Evolutionary conservation across 1,140 invertebrate genomes (phyloP).

Genomic region (Hypothenemus hampei): DNA sequence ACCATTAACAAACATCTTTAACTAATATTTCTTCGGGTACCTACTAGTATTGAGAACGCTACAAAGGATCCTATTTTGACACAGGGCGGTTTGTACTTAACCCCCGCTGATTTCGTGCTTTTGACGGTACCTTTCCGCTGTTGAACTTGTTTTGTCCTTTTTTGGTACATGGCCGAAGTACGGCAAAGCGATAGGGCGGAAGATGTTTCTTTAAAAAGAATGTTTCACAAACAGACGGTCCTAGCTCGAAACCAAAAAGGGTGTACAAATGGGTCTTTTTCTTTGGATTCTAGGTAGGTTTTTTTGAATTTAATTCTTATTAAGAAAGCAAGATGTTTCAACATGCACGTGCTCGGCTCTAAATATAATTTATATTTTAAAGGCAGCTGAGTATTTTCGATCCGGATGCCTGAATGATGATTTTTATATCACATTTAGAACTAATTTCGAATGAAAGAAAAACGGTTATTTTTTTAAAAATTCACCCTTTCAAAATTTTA

Average conservation of each 20-base stretch:
- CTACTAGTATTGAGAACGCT: not conserved
- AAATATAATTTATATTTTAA: no score
- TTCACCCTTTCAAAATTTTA: no score
- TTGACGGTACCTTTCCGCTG: not conserved
- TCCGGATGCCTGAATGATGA: no score
- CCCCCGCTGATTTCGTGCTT: constrained; percentile 1
- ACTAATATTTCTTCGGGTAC: constrained; percentile 12
- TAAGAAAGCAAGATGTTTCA: constrained; percentile 9
- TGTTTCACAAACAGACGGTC: constrained; percentile 6
- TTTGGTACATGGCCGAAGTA: not conserved
- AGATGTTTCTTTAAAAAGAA: no score
- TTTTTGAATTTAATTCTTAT: constrained; percentile 4
- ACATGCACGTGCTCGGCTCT: constrained; percentile 9
- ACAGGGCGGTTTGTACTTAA: constrained; percentile 18
- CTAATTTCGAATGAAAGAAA: not conserved
- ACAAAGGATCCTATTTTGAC: constrained; percentile 15
- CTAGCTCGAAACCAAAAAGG: constrained; percentile 2
- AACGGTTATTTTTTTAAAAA: not conserved
- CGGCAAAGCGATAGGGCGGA: not conserved
- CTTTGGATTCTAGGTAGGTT: constrained; percentile 4
- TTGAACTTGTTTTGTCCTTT: not conserved
- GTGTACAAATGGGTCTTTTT: constrained; percentile 2
- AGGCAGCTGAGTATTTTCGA: no score
- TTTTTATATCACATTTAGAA: no score
- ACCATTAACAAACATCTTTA: no score